Conservation (phyloP, 2,797 vertebrate species). For the Tenualosa ilisha region DNA sequence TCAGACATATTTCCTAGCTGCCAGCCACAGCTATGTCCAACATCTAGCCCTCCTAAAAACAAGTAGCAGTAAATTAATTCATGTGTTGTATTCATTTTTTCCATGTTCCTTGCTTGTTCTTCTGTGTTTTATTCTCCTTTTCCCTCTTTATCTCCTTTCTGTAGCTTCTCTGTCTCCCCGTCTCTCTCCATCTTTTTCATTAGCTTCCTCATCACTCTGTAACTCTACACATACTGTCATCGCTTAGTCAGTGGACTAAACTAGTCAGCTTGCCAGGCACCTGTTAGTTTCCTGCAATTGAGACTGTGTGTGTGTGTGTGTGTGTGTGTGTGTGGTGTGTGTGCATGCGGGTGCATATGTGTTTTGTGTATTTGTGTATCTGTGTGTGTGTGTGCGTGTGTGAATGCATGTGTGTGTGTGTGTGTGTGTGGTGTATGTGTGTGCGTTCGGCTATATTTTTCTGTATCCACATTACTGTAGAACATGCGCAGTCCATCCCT, state of each 20-base stretch:
- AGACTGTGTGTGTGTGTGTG: background rate
- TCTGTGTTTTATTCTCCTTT: background rate
- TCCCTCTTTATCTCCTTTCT: background rate
- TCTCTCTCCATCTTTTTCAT: background rate
- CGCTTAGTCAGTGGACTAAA: background rate
- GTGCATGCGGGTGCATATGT: background rate
- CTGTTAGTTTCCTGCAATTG: background rate
- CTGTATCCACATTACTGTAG: background rate
- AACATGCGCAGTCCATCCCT: background rate
- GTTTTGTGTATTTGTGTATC: background rate
- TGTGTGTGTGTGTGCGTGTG: background rate
- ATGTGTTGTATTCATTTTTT: background rate
- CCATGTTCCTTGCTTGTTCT: background rate
- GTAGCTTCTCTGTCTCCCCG: no score
- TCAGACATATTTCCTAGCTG: background rate
- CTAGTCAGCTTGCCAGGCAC: constrained; percentile 1
- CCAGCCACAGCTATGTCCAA: background rate
- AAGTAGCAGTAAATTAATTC: background rate
- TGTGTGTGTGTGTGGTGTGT: background rate
- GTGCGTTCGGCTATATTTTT: background rate
- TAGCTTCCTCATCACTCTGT: background rate
- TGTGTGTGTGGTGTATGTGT: background rate
- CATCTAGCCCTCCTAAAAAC: background rate
- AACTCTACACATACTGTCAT: constrained; percentile 4
- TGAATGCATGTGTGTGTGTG: background rate